Evolutionary conservation across 1,140 invertebrate genomes (phyloP), one percentile per base, ranked within the genome.

Genomic region (Cherax destructor): DNA sequence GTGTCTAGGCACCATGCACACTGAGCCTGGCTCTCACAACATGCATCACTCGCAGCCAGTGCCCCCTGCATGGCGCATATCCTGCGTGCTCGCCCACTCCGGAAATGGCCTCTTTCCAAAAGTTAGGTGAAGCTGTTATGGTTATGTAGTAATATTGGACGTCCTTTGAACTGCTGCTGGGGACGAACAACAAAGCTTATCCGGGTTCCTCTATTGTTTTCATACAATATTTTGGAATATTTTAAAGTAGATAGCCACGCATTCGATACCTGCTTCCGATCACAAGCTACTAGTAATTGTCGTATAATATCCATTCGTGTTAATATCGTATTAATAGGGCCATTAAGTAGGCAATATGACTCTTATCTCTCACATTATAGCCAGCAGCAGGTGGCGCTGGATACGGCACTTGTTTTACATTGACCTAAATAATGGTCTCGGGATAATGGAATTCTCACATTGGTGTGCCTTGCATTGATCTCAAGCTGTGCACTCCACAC

Each of bases 121-220:
- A 65, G 61, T 65, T 65, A 65, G 61, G 61, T 21, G 21, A 21
- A 65, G 61, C 61, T 65, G 61, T 65, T 65, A 65, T 65, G 61
- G 61, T 21, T 65, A 65, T 65, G 61, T 65, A 65, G 61, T 65
- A 65, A 65, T 21, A 65, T 65, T 65, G 61, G 61, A 65, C 61
- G 61, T 65, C 61, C 61, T 65, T 18, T 65, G 16, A 65, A 65
- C 61, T 65, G 61, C 16, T 65, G 61, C 61, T 65, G 61, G 61
- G 61, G 61, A 65, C 21, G 61, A 65, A 65, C 61, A 65, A 65
- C 61, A 65, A 65, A 65, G 61, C 61, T 65, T 65, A 65, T 65
- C 21, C 61, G 5, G 18, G 13, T 18, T 65, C 61, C 61, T 21
- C 18, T 65, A 65, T 65, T 65, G 61, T 65, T 65, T 65, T 65